Base-by-base conservation (phyloP, 2,888 invertebrate species). In the Hecatera dysodea region DNA sequence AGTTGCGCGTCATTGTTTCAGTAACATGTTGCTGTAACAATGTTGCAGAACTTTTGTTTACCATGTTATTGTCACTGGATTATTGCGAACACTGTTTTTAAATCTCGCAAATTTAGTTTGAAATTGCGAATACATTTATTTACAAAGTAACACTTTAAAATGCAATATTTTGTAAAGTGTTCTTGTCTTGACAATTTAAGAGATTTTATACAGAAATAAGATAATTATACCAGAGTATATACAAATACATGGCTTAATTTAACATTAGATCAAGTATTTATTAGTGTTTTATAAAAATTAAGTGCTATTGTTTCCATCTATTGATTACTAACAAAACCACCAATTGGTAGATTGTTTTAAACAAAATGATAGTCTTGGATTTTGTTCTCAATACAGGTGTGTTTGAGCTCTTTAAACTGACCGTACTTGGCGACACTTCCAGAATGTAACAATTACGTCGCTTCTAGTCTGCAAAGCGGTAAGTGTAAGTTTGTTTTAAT, bases 341-440 rank as follows among this genome's bases (percentile, higher is more conserved):
- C 1, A 55, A 42, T 61, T 70, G 39, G 36, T 53, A n/a, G 27
- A 39, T 72, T 19, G 27, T 29, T 33, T 1, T n/a, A 27, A 72
- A 60, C 12, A 60, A 60, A 66, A 44, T 90, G 78, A 91, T 86
- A 72, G 92, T 93, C 93, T 93, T 91, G 90, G 91, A 91, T 90
- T 90, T 90, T 91, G 83, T 94, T 94, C 92, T 92, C 83, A 85
- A 91, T 84, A 78, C 93, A 94, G 94, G 91, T 91, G 78, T 82
- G 79, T 82, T 87, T 86, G 89, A 88, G 88, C 87, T 89, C 86
- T 90, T 88, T 89, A 86, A 85, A 87, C 80, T 87, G 87, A 86
- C 72, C 80, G 80, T 83, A 85, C 88, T 89, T 91, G 93, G 90
- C 90, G 89, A 90, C 91, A 93, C 87, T 91, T 90, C 92, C 89